These are phyloP conservation scores for Coranthus polyacanthus DNA, from an alignment of 2,797 vertebrate species.

Conservation along the genomic window DNA sequence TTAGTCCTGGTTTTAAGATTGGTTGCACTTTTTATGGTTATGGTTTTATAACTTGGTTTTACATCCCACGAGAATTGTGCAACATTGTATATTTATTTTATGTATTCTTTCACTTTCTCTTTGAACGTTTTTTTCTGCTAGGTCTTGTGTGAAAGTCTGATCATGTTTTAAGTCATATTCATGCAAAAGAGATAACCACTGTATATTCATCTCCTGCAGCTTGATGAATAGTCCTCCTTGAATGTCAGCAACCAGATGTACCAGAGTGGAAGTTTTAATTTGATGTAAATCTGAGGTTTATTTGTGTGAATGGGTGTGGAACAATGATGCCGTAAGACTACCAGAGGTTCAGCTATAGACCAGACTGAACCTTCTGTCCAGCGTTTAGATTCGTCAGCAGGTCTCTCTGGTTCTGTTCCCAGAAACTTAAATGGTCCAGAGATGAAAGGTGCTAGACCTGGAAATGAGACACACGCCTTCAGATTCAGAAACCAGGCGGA, in stretches of 20 bases:
- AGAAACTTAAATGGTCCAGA: slow-evolving; percentile 59
- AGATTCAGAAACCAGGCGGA: slow-evolving; percentile 50
- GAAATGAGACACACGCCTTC: slow-evolving; percentile 42
- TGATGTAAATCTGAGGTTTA: slow-evolving; percentile 1
- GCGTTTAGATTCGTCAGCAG: slow-evolving; percentile 59
- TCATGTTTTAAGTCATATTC: too few relatives aligned
- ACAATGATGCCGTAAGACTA: slow-evolving; percentile 17
- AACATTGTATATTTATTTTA: too few relatives aligned
- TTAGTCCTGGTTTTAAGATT: too few relatives aligned
- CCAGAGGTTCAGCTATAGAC: background rate
- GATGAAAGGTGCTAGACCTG: slow-evolving; percentile 60
- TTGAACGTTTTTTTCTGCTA: too few relatives aligned
- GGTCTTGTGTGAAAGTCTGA: too few relatives aligned
- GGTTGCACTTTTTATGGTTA: too few relatives aligned
- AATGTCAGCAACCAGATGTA: slow-evolving; percentile 6
- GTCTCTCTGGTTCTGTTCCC: slow-evolving; percentile 64
- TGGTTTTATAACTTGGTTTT: too few relatives aligned
- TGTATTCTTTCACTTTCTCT: too few relatives aligned
- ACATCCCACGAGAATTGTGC: too few relatives aligned
- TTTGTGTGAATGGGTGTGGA: slow-evolving; percentile 28
- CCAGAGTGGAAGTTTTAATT: background rate
- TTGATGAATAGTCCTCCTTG: background rate
- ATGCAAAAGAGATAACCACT: too few relatives aligned
- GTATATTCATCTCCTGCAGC: slow-evolving; percentile 38
- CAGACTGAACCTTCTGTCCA: slow-evolving; percentile 27